Percentiles rank a stretch among this genome's conserved stretches.
Evolutionary conservation across 2,113 vertebrate genomes (phyloP).

Genomic region (Rhinoptilus africanus): DNA sequence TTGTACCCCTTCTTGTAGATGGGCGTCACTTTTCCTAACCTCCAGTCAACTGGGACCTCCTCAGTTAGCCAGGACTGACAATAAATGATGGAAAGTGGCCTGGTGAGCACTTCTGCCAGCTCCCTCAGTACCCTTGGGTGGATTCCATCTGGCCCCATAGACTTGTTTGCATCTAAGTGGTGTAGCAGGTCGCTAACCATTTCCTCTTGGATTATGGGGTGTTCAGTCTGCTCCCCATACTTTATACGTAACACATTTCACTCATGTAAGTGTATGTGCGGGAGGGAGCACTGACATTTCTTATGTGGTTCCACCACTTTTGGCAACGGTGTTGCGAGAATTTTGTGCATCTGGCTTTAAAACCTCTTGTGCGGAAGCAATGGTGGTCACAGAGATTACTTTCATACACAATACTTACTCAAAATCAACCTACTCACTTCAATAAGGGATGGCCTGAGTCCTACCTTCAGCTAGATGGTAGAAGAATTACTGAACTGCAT

Average conservation of each 20-base stretch:
- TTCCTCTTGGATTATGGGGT: background rate
- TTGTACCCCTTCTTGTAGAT: background rate
- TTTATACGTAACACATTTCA: background rate
- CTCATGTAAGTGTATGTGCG: accelerated
- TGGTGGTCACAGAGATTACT: background rate
- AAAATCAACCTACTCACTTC: background rate
- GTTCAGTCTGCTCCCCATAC: background rate
- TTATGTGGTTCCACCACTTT: background rate
- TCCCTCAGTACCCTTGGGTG: background rate
- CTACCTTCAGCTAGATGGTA: background rate
- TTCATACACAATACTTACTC: background rate
- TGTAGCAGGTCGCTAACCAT: background rate
- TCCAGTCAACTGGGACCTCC: background rate
- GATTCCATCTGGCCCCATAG: background rate
- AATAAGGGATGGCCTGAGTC: background rate
- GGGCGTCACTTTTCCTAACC: background rate
- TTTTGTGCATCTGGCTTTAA: background rate
- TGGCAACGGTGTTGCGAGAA: background rate
- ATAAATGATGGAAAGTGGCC: background rate
- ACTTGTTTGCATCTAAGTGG: background rate
- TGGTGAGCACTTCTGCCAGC: background rate
- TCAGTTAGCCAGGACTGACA: background rate
- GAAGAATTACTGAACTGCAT: background rate
- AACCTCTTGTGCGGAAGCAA: background rate
- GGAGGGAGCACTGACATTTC: background rate